Evolutionary conservation across 2,888 invertebrate genomes (phyloP), one percentile per base, ranked within the genome.

Genomic region (Syritta pipiens): DNA sequence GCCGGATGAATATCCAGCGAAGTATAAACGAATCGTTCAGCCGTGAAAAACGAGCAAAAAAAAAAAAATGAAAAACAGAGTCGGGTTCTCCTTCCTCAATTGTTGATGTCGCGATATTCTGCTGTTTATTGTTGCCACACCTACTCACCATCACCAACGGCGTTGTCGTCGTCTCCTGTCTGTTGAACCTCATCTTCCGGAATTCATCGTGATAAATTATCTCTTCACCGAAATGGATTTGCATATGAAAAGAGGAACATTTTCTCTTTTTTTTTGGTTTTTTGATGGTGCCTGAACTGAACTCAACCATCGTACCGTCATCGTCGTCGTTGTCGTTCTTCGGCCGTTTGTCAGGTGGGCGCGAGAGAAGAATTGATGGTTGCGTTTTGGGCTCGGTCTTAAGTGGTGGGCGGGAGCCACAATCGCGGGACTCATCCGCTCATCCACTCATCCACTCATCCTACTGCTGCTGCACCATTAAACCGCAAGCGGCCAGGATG

Each of bases 41-140:
- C 59, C 59, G 19, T 32, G 14, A 51, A 69, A 51, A 7, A 19
- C 59, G 20, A 51, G 35, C 59, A n/a, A n/a, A n/a, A n/a, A n/a
- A n/a, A n/a, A n/a, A n/a, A n/a, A n/a, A n/a, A n/a, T n/a, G n/a
- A n/a, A n/a, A n/a, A n/a, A n/a, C n/a, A n/a, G n/a, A n/a, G n/a
- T 42, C 42, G 32, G n/a, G n/a, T n/a, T n/a, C 35, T 69, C 51
- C 59, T 59, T 51, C 42, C 32, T 69, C 51, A 59, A 49, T 51
- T 59, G 59, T 60, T 60, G 44, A 49, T 69, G 69, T 51, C 59
- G 42, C 51, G 49, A 69, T 51, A 51, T 35, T 60, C 49, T 60
- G n/a, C 32, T 59, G 59, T 60, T 69, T 69, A 60, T 69, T 59
- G 69, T 69, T 60, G 40, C 59, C 42, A 68, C 57, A 67, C 57